These are phyloP conservation scores for Keiferia lycopersicella DNA, from an alignment of 2,888 invertebrate genomes.

Conservation along the genomic window DNA sequence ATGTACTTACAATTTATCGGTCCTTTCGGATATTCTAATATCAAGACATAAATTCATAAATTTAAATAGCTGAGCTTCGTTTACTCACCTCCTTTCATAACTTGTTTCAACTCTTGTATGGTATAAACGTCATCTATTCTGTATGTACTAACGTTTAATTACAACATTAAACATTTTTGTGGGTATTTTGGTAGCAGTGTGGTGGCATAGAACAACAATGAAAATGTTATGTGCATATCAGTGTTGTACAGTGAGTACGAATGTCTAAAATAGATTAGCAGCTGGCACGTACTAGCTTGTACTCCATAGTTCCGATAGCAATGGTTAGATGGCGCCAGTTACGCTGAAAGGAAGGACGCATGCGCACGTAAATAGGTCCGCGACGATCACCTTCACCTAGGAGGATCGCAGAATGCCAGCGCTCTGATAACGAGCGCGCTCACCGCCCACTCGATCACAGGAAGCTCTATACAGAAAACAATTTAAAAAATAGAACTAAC, in stretches of 20 bases:
- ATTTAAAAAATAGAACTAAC: background rate
- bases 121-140: background rate
- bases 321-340: slow-evolving; percentile 72
- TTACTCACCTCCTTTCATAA: background rate
- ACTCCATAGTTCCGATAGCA: slow-evolving; percentile 53
- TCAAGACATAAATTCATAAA: background rate
- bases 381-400: slow-evolving; percentile 79
- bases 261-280: slow-evolving; percentile 70
- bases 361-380: slow-evolving; percentile 74
- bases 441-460: slow-evolving; percentile 4
- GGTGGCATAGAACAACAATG: slow-evolving; percentile 38
- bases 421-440: slow-evolving; percentile 49
- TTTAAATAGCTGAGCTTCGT: slow-evolving; percentile 9
- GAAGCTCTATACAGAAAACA: background rate
- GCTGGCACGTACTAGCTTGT: slow-evolving; percentile 51
- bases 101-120: background rate
- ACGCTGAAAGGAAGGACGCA: slow-evolving; percentile 52
- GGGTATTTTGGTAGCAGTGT: background rate
- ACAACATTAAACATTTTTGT: slow-evolving; percentile 27
- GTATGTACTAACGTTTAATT: background rate
- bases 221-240: slow-evolving; percentile 38
- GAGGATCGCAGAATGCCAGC: slow-evolving; percentile 48
- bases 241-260: slow-evolving; percentile 49
- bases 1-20: background rate
- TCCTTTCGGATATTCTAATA: background rate